phyloP scores from a whole-genome alignment of 2,888 invertebrate species.

The Diarsia mendica region DNA sequence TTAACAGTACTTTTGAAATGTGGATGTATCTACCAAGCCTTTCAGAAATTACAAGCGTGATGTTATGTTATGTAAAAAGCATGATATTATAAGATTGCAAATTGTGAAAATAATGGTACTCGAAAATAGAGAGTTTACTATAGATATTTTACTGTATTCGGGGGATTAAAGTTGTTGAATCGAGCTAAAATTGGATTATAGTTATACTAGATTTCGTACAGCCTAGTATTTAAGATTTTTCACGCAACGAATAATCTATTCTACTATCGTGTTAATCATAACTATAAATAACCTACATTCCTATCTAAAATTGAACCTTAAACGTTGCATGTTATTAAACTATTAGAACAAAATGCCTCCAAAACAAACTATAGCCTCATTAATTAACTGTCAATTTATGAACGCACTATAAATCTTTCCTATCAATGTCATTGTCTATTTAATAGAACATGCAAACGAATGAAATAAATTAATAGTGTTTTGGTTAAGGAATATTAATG shows the following conservation, averaged over 20 bases:
- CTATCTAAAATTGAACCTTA: constrained; percentile 9
- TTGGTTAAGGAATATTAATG: neutral
- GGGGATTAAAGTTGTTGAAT: neutral
- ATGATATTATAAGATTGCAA: too few species aligned
- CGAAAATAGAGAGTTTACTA: neutral
- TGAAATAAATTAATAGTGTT: neutral
- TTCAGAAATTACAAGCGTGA: too few species aligned
- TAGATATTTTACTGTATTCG: neutral
- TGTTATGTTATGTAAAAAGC: too few species aligned
- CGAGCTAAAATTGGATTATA: neutral
- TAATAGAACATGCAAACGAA: constrained; percentile 5
- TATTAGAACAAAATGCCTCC: constrained; percentile 45
- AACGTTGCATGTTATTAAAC: constrained; percentile 43
- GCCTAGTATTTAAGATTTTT: too few species aligned
- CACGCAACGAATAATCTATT: too few species aligned
- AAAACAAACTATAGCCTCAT: constrained; percentile 43
- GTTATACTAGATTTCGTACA: neutral
- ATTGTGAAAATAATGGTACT: neutral
- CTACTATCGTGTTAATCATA: neutral
- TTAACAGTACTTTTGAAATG: too few species aligned
- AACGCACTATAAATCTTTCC: constrained; percentile 33
- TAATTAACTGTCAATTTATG: constrained; percentile 30
- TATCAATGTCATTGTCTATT: constrained; percentile 28
- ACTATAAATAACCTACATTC: neutral
- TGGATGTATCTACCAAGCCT: too few species aligned